phyloP scores from a whole-genome alignment of 2,797 vertebrate species.

The Gadopsis marmoratus region DNA sequence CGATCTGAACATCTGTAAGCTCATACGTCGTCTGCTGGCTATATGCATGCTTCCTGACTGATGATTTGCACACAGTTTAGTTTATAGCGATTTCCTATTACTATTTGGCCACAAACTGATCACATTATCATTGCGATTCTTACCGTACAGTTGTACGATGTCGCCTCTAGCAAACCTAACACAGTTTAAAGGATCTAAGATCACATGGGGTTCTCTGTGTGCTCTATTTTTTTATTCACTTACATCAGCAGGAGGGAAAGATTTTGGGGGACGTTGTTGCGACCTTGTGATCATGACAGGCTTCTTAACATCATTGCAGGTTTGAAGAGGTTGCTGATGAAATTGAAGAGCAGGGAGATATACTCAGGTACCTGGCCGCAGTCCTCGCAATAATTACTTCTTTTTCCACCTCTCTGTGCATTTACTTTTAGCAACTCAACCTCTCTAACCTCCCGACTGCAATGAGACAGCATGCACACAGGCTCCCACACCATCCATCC shows the following conservation, averaged over 20 bases:
- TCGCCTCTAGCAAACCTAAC: not conserved
- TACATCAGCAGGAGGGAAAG: constrained; percentile 29
- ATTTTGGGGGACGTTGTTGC: constrained; percentile 29
- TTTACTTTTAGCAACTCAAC: constrained; percentile 38
- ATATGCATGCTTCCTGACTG: constrained; percentile 1
- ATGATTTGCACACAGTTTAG: constrained; percentile 3
- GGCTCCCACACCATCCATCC: constrained; percentile 67
- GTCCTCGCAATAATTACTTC: constrained; percentile 52
- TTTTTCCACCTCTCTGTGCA: constrained; percentile 43
- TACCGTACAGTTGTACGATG: not conserved
- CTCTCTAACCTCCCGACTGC: constrained; percentile 51
- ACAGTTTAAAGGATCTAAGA: not conserved
- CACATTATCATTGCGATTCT: not conserved
- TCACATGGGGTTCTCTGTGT: constrained; percentile 8
- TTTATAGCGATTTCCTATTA: not conserved
- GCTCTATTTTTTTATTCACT: constrained; percentile 2
- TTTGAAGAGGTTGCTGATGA: constrained; percentile 86
- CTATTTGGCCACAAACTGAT: constrained; percentile 7
- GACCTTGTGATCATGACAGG: constrained; percentile 72
- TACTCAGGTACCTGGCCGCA: constrained; percentile 82
- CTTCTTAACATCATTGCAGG: constrained; percentile 82
- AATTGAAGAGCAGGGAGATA: constrained; percentile 86
- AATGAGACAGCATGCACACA: constrained; percentile 66
- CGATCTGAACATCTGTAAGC: constrained; percentile 15
- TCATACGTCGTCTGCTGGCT: constrained; percentile 10